Evolutionary conservation across 53 echinoderm and acorn worm species (phyloP), one percentile per base, ranked within the genome.

Genomic region (Stichopus horrens): DNA sequence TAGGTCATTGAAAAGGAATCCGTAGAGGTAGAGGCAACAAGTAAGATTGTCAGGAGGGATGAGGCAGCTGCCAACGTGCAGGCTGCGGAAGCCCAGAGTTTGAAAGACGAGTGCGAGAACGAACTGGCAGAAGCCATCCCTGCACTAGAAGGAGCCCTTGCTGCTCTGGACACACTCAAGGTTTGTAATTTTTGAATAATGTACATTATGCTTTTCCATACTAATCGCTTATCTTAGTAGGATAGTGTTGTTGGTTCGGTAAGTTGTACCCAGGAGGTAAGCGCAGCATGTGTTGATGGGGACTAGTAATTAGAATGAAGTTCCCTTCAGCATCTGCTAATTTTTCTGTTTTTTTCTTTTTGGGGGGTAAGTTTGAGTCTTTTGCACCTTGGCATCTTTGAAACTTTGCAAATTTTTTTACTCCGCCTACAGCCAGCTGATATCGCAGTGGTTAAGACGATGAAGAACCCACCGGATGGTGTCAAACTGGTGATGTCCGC

Each of bases 81-180:
- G 79, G 99, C 99, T n/a, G 99, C 99, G 7, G 89, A 89, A 19
- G 99, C 99, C 53, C 99, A 93, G 86, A 94, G 94, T 55, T 82
- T 99, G 85, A 99, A 99, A 88, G 94, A 99, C 80, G 99, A 99
- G 89, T 99, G 98, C 84, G 99, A 99, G 91, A 96, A 96, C 91
- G 99, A 99, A 16, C 91, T 99, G 58, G 99, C 99, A 53, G 99
- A 99, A 79, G 99, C 99, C 54, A 99, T 99, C 90, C 99, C 96
- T 55, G 99, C 99, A 3, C 82, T 99, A 7, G 99, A 99, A 86
- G 99, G 96, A 68, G 96, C 99, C 23, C 91, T 96, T 18, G 93
- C 99, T 94, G 96, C 99, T n/a, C 93, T 99, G 51, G 94, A 99
- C 77, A 99, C 99, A 5, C 93, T 99, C 83, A 99, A 99, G 96